Base-by-base conservation (phyloP, 2,113 vertebrate genomes). In the Laticauda colubrina region DNA sequence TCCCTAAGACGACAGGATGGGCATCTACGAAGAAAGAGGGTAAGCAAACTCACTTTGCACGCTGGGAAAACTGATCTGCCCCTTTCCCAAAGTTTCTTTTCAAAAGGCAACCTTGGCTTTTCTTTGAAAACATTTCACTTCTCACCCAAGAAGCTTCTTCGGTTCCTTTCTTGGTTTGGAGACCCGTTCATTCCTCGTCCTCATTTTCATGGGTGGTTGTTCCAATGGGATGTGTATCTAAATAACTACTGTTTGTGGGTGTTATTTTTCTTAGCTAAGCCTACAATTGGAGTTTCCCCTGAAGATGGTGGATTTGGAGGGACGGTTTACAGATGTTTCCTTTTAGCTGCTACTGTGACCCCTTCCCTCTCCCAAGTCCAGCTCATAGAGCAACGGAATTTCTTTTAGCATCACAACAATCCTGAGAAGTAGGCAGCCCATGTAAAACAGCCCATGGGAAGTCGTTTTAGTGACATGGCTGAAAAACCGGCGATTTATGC, bases 11-110 rank as follows among this genome's bases (percentile, higher is more conserved):
- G 1, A 29, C 3, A 57, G 10, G 61, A 59, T 94, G 89, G 89
- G 91, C 14, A 24, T 94, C 1, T 92, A 90, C 9, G 64, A 92
- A 88, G 85, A 92, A 56, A 88, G 89, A 85, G 91, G 85, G 91
- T 94, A 45, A 92, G 93, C 61, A 14, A 43, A 54, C 23, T 75
- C 34, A 20, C 69, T 81, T 39, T 39, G 69, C 34, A 81, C 0
- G 0, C 18, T 53, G 48, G 43, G 53, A 29, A 48, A 87, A 87
- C 11, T 8, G 24, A 6, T 5, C 23, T 51, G 23, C 5, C 9
- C 85, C 5, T 51, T 21, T 86, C 64, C 64, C 64, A 69, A 69
- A 69, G 29, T 14, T 69, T 14, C 4, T n/a, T 69, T n/a, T 5
- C 26, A n/a, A 5, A n/a, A 5, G 11, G 11, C 29, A 14, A 14